Conservation (phyloP, 2,113 vertebrate genomes). For the Ascaphus truei region DNA sequence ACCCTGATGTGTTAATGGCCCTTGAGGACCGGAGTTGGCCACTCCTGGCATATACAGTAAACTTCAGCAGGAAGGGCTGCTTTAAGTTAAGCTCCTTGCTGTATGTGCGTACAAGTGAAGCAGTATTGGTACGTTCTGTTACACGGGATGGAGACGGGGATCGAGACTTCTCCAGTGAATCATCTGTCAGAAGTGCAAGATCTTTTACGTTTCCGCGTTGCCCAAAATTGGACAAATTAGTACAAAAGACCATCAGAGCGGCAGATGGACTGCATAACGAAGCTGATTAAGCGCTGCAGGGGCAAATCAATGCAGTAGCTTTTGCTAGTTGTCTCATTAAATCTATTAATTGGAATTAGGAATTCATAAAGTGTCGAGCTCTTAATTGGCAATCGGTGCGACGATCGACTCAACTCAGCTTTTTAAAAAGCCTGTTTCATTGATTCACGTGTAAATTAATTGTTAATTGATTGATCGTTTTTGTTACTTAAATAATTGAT, state of each 20-base stretch:
- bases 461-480: constrained; percentile 26
- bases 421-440: constrained; percentile 20
- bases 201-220: background rate
- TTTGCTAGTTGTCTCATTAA: constrained; percentile 16
- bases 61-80: too few species aligned
- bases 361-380: background rate
- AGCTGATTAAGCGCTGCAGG: constrained; percentile 16
- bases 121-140: too few species aligned
- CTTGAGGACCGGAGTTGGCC: too few species aligned
- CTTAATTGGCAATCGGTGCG: constrained; percentile 10
- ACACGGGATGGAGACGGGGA: too few species aligned
- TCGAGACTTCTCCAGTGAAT: too few species aligned
- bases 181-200: background rate
- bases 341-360: constrained; percentile 21
- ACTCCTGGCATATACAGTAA: too few species aligned
- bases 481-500: constrained; percentile 26
- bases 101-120: too few species aligned
- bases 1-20: too few species aligned
- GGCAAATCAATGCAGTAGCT: constrained; percentile 6
- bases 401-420: background rate
- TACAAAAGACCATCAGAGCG: background rate
- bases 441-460: constrained; percentile 22
- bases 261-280: background rate
- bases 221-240: constrained; percentile 13
- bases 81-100: too few species aligned